Conservation (phyloP, 2,888 invertebrate genomes). For the Halictus quadricinctus region DNA sequence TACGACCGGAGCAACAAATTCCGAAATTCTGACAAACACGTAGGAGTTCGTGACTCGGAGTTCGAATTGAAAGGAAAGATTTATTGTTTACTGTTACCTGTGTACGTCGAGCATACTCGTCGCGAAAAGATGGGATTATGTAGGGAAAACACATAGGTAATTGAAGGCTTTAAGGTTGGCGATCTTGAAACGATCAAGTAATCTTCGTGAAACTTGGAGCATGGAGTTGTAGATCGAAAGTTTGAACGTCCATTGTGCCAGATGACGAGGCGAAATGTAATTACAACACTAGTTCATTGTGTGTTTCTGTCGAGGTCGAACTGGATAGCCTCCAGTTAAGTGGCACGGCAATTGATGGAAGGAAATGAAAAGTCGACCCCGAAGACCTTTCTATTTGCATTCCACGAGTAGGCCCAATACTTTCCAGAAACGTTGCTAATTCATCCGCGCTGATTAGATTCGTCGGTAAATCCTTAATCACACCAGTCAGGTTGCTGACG, state of each 20-base stretch:
- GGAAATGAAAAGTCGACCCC: neutral
- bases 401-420: neutral
- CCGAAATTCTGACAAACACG: too few species aligned
- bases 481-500: neutral
- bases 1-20: too few species aligned
- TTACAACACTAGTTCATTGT: neutral
- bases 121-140: neutral
- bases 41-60: too few species aligned
- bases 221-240: neutral
- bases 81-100: too few species aligned
- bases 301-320: neutral
- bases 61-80: too few species aligned
- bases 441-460: neutral
- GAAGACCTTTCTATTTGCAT: neutral
- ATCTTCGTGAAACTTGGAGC: neutral
- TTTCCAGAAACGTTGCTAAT: neutral
- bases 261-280: constrained; percentile 13
- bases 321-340: neutral
- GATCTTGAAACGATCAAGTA: neutral
- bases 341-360: neutral
- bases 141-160: neutral
- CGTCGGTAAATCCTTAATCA: neutral
- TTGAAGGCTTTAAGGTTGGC: neutral
- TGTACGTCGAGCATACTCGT: too few species aligned
- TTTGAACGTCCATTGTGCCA: neutral